These are phyloP conservation scores for Nebria brevicollis DNA, from an alignment of 2,888 invertebrate genomes.

Conservation along the genomic window DNA sequence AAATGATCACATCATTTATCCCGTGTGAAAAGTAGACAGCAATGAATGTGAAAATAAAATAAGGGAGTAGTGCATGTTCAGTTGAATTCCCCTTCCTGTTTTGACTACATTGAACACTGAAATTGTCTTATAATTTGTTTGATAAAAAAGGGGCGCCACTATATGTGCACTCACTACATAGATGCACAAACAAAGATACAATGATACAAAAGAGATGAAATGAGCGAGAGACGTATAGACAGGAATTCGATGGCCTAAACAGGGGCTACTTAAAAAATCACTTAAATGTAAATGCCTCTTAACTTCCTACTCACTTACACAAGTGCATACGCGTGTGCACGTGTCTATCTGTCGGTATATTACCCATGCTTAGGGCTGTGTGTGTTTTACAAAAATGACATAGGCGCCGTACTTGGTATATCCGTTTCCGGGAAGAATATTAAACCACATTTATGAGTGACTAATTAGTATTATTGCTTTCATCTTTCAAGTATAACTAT, in stretches of 20 bases:
- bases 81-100: conserved; percentile 50
- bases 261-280: conserved; percentile 43
- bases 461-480: neutral
- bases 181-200: neutral
- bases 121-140: conserved; percentile 54
- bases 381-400: conserved; percentile 7
- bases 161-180: conserved; percentile 14
- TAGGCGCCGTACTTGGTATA: neutral
- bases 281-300: conserved; percentile 43
- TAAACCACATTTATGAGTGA: neutral
- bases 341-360: neutral
- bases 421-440: neutral
- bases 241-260: neutral
- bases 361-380: conserved; percentile 7
- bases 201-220: neutral
- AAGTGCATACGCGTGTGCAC: neutral
- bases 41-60: neutral
- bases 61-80: neutral
- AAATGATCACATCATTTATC: neutral
- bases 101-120: conserved; percentile 50
- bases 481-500: neutral
- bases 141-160: conserved; percentile 50
- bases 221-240: conserved; percentile 3
- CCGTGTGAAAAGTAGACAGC: neutral
- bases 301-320: conserved; percentile 35